These are phyloP conservation scores for Torymus aiolomorphi DNA, from an alignment of 2,888 invertebrate species.

Conservation along the genomic window DNA sequence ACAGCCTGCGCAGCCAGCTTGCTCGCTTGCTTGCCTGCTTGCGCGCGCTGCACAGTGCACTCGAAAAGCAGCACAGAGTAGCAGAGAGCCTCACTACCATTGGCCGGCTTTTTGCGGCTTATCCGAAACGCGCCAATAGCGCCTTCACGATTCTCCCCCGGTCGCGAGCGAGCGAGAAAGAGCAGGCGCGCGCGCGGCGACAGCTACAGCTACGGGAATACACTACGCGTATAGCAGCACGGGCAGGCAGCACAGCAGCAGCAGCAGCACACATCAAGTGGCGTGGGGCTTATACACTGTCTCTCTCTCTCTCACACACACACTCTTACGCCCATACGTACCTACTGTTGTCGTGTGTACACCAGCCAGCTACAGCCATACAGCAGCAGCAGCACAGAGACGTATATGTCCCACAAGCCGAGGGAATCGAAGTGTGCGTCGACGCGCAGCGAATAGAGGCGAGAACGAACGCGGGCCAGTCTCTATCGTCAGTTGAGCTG, in stretches of 20 bases:
- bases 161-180: not conserved
- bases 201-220: not conserved
- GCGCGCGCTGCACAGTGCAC: too few species aligned
- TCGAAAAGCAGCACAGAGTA: too few species aligned
- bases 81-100: conserved; percentile 68
- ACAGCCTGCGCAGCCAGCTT: too few species aligned
- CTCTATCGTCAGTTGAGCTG: too few species aligned
- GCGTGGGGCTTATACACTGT: conserved; percentile 76
- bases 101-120: conserved; percentile 79
- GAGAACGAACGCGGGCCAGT: not conserved
- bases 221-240: conserved; percentile 61
- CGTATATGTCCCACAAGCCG: too few species aligned
- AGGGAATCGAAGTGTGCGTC: too few species aligned
- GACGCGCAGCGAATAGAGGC: not conserved
- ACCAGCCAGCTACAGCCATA: not conserved
- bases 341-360: not conserved
- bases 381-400: conserved; percentile 5
- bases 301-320: conserved; percentile 23
- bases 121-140: conserved; percentile 79
- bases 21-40: too few species aligned
- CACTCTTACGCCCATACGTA: not conserved
- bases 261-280: conserved; percentile 74
- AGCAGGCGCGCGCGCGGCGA: conserved; percentile 28
- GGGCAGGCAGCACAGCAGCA: not conserved
- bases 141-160: conserved; percentile 72